Conservation (phyloP, 2,113 vertebrate genomes). For the Pangasianodon hypophthalmus region DNA sequence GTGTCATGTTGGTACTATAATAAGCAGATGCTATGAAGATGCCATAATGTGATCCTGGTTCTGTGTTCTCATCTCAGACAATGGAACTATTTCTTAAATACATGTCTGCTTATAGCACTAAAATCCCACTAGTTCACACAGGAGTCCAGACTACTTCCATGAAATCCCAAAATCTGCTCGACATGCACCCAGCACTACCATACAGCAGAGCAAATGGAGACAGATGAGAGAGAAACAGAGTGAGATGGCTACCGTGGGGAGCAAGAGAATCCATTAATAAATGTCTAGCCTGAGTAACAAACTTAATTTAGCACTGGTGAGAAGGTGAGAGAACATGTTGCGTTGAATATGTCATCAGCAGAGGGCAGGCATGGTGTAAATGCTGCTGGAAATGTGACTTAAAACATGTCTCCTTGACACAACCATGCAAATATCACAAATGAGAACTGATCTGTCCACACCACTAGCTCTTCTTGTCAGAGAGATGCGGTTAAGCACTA, state of each 20-base stretch:
- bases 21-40: slow-evolving; percentile 16
- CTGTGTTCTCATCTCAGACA: slow-evolving; percentile 35
- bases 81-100: slow-evolving; percentile 31
- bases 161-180: slow-evolving; percentile 24
- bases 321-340: slow-evolving; percentile 33
- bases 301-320: slow-evolving; percentile 51
- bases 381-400: slow-evolving; percentile 28
- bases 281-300: slow-evolving; percentile 43
- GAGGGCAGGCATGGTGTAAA: slow-evolving; percentile 3
- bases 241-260: slow-evolving; percentile 15
- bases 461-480: slow-evolving; percentile 12
- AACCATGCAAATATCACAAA: slow-evolving; percentile 40
- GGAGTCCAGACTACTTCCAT: slow-evolving; percentile 7
- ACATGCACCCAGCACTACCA: neutral
- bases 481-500: slow-evolving; percentile 37
- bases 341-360: slow-evolving; percentile 40
- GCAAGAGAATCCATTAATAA: slow-evolving; percentile 45
- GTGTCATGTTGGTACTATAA: slow-evolving; percentile 9
- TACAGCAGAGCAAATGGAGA: slow-evolving; percentile 43
- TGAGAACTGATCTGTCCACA: slow-evolving; percentile 33
- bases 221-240: slow-evolving; percentile 25
- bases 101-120: neutral
- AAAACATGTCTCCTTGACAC: slow-evolving; percentile 37
- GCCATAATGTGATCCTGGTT: slow-evolving; percentile 14
- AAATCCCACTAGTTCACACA: slow-evolving; percentile 7